These are phyloP conservation scores for Acronicta leporina DNA, from an alignment of 2,888 invertebrate genomes.

Conservation along the genomic window DNA sequence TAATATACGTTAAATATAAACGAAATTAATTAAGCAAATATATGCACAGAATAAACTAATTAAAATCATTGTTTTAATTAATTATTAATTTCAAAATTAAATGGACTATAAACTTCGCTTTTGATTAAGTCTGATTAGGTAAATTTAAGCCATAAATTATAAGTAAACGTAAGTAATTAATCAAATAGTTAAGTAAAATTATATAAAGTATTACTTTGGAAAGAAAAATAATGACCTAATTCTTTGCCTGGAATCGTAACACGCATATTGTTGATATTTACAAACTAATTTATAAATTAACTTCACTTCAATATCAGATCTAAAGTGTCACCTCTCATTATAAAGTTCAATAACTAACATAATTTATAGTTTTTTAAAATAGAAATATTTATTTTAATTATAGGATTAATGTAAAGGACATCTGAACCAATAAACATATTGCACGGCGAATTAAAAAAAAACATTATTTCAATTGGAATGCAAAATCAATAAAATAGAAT, in stretches of 20 bases:
- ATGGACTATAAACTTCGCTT: too few relatives aligned
- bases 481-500: neutral
- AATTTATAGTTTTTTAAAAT: neutral
- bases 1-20: too few relatives aligned
- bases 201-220: too few relatives aligned
- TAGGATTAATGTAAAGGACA: neutral
- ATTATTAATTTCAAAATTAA: too few relatives aligned
- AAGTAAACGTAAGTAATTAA: too few relatives aligned
- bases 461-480: constrained; percentile 6
- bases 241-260: neutral
- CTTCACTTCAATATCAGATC: constrained; percentile 28
- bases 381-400: neutral
- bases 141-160: too few relatives aligned
- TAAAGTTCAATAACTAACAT: constrained; percentile 16
- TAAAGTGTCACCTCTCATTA: constrained; percentile 12
- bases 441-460: constrained; percentile 12
- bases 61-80: too few relatives aligned
- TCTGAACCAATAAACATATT: neutral
- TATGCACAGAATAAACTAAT: too few relatives aligned
- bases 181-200: too few relatives aligned
- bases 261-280: neutral
- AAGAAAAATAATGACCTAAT: neutral
- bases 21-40: too few relatives aligned
- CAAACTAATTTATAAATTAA: constrained; percentile 15
- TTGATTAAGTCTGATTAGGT: too few relatives aligned